Percentiles rank a stretch among this genome's conserved stretches.
Conservation (phyloP, 2,113 vertebrate species). For the Tonatia bakeri region DNA sequence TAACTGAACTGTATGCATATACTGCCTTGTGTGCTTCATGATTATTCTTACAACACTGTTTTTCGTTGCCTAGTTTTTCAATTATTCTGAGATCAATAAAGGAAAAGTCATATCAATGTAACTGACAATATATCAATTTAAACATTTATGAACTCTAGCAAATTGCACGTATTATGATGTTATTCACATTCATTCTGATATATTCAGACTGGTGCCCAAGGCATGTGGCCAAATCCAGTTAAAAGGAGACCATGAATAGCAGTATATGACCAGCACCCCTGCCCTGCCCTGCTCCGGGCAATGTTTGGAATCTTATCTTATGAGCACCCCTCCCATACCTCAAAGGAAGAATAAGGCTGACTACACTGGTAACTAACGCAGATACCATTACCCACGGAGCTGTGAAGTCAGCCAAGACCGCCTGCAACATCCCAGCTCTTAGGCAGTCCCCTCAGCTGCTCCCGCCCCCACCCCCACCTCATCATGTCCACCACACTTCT, state of each 20-base stretch:
- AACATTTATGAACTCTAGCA: background rate
- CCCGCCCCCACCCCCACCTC: no score
- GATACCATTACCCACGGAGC: background rate
- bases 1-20: background rate
- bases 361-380: background rate
- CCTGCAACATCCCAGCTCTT: background rate
- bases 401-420: background rate
- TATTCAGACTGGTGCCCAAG: background rate
- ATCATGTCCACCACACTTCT: background rate
- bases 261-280: background rate
- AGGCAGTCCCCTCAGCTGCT: background rate
- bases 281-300: no score
- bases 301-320: background rate
- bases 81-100: background rate
- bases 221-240: background rate
- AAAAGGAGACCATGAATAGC: background rate
- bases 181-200: background rate
- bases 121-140: background rate
- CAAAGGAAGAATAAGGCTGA: background rate
- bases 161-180: background rate
- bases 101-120: background rate
- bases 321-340: background rate
- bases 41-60: background rate
- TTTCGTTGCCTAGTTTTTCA: background rate
- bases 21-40: background rate